A percentile compares a stretch with the other conserved stretches of the same genome.
These are phyloP conservation scores for Triplophysa dalaica DNA, from an alignment of 2,113 vertebrate genomes.

Conservation along the genomic window DNA sequence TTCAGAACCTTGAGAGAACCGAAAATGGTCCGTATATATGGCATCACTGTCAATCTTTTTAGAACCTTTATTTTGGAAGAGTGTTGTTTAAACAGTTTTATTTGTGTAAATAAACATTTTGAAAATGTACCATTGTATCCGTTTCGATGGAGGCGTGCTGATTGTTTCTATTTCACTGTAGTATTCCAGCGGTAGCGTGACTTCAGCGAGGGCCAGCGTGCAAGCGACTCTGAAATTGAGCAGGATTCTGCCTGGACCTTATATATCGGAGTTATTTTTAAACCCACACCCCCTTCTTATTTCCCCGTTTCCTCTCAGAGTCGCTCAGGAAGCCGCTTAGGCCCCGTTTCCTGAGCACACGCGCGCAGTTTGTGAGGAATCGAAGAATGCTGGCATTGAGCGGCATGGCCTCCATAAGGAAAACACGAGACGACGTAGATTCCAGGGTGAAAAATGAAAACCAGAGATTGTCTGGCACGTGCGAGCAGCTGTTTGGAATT, in stretches of 20 bases:
- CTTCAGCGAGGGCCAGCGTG: slow-evolving; percentile 33
- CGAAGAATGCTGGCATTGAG: slow-evolving; percentile 87
- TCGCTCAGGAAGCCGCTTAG: slow-evolving; percentile 91
- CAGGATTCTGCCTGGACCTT: slow-evolving; percentile 81
- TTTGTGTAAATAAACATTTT: too few species aligned
- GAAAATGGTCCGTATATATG: too few species aligned
- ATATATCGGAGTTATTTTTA: slow-evolving; percentile 98
- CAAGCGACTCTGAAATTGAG: slow-evolving; percentile 73
- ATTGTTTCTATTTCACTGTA: neutral
- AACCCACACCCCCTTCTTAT: slow-evolving; percentile 84
- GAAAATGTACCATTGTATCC: too few species aligned
- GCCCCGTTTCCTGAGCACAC: slow-evolving; percentile 88
- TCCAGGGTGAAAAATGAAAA: slow-evolving; percentile 60
- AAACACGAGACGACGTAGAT: slow-evolving; percentile 48
- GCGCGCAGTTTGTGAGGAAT: slow-evolving; percentile 81
- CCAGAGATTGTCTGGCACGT: slow-evolving; percentile 72
- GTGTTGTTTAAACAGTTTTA: too few species aligned
- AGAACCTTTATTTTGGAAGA: too few species aligned
- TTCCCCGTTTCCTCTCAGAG: slow-evolving; percentile 85
- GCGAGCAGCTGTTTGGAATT: slow-evolving; percentile 65
- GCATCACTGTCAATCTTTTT: too few species aligned
- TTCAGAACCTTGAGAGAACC: too few species aligned
- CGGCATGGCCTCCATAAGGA: slow-evolving; percentile 61
- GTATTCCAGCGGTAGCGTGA: neutral
- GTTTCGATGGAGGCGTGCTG: too few species aligned